phyloP scores from a whole-genome alignment of 2,797 vertebrate species.

The Lophotriccus pileatus region DNA sequence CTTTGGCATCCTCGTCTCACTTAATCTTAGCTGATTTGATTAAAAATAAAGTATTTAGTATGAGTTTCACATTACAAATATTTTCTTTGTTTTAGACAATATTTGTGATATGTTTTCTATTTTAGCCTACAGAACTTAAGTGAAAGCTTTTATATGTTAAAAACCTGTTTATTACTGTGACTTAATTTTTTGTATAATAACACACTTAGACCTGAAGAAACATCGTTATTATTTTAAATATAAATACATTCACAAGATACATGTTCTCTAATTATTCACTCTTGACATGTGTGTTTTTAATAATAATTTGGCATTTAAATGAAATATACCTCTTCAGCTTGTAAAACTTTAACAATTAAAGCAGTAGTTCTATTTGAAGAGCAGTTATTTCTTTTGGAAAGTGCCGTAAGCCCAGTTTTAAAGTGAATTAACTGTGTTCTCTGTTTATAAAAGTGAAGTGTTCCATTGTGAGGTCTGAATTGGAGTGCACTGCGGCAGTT shows the following conservation, averaged over 20 bases:
- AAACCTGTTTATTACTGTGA: neutral
- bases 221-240: neutral
- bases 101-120: neutral
- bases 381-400: neutral
- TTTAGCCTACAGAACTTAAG: neutral
- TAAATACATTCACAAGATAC: neutral
- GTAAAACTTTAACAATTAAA: neutral
- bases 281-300: neutral
- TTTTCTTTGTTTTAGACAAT: neutral
- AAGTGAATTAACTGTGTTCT: neutral
- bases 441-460: neutral
- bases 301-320: slow-evolving; percentile 35
- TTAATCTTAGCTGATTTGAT: neutral
- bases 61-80: neutral
- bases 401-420: neutral
- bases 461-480: neutral
- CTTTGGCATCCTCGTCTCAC: neutral
- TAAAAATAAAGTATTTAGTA: neutral
- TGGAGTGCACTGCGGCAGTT: neutral
- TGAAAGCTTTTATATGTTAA: neutral
- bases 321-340: slow-evolving; percentile 4
- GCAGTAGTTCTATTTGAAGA: neutral
- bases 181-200: neutral
- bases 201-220: neutral
- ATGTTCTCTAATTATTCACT: neutral